Evolutionary conservation across 1,140 invertebrate genomes (phyloP), one percentile per base, ranked within the genome.

Genomic region (Drosophila triauraria): DNA sequence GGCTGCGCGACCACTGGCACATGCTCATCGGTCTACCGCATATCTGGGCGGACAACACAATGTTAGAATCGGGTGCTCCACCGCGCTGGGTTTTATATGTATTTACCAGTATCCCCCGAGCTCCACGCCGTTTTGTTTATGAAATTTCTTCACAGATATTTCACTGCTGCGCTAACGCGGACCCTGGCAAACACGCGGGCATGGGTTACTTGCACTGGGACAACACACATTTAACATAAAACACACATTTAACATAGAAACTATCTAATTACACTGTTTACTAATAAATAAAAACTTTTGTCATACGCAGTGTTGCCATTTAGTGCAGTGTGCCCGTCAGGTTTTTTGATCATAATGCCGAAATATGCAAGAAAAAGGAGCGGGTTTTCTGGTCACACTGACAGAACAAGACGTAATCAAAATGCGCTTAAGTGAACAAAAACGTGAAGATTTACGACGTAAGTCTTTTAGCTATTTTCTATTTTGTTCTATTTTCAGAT

Each of bases 71-170:
- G 7, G 13, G 4, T 42, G 44, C 6, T 32, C 0, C 13, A 5
- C 12, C 10, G 8, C 27, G 3, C 13, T 54, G 20, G 20, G 7
- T 32, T 23, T 32, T 35, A 4, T 54, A 2, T 27, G 12, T 43
- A 68, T 68, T 68, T 68, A 68, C 62, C 46, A 68, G 59, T 57
- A 47, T 65, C 32, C 17, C 27, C 15, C 64, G 59, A 44, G 46
- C 38, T 51, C 35, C 63, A 75, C 70, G 72, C 51, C 74, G 71
- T 63, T 63, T 75, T 77, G 75, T 77, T 77, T 77, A 77, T 77
- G 62, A 43, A 43, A 53, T 77, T 68, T 77, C 35, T 48, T 71
- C 25, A 59, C 67, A 43, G 68, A 71, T 48, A 53, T 68, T 40
- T 77, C 30, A 23, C 23, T 48, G 42, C 15, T 53, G 46, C 15